These are phyloP conservation scores for Haliclona indistincta DNA, from an alignment of 37 sponge, comb jelly and placozoan genomes.

Conservation along the genomic window DNA sequence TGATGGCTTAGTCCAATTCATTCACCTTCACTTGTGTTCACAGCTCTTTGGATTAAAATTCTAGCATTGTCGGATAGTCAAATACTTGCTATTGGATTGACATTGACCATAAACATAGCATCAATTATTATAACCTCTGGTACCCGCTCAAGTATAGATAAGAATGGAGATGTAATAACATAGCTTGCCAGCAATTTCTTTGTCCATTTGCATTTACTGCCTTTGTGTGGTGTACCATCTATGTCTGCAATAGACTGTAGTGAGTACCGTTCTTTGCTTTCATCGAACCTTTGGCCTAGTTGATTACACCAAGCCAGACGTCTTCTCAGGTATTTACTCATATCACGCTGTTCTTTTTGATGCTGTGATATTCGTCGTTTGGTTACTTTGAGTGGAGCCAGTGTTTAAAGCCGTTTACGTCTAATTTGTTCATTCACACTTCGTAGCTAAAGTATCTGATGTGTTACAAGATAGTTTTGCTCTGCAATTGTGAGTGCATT, in stretches of 20 bases:
- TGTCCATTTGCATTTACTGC: not conserved
- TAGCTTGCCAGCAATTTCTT: slow-evolving; percentile 2
- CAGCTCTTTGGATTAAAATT: too few relatives aligned
- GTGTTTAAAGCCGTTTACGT: not conserved
- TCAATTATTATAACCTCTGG: slow-evolving; percentile 6
- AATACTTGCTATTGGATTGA: too few relatives aligned
- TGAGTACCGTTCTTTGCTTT: slow-evolving; percentile 12
- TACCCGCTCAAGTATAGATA: too few relatives aligned
- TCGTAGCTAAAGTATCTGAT: too few relatives aligned
- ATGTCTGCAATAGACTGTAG: not conserved
- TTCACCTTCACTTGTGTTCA: too few relatives aligned
- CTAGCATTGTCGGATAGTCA: too few relatives aligned
- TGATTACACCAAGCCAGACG: slow-evolving; percentile 12
- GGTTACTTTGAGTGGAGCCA: not conserved
- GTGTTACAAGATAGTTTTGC: too few relatives aligned
- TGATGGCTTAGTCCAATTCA: too few relatives aligned
- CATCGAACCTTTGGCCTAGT: not conserved
- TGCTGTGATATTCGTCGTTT: not conserved
- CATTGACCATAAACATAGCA: slow-evolving; percentile 22
- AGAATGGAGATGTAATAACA: too few relatives aligned
- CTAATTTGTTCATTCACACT: slow-evolving; percentile 16
- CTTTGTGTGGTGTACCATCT: slow-evolving; percentile 13
- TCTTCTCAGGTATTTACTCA: slow-evolving; percentile 9
- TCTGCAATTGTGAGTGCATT: too few relatives aligned
- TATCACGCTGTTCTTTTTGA: not conserved